These are phyloP conservation scores for Okamejei kenojei DNA, from an alignment of 2,797 vertebrate genomes.

Conservation along the genomic window DNA sequence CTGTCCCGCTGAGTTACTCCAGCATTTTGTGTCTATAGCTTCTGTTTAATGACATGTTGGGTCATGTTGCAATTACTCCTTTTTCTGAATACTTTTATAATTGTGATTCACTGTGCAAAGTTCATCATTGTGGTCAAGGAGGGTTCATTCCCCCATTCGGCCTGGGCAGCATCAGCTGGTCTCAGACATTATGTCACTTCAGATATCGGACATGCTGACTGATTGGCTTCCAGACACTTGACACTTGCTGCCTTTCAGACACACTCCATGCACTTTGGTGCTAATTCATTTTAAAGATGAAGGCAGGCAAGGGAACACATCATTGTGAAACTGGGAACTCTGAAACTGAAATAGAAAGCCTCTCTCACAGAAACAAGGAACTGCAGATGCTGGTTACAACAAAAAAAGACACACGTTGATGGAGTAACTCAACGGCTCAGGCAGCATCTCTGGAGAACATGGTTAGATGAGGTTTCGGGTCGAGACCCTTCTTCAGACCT, in stretches of 20 bases:
- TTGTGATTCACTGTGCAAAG: background rate
- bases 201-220: constrained; percentile 12
- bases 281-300: background rate
- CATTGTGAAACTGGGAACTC: background rate
- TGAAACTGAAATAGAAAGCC: no score
- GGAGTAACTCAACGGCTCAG: no score
- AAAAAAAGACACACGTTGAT: no score
- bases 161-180: background rate
- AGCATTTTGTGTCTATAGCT: no score
- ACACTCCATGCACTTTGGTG: background rate
- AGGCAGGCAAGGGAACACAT: background rate
- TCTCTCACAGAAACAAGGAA: no score
- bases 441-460: no score
- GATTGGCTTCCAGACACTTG: background rate
- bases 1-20: no score
- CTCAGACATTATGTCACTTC: constrained; percentile 26
- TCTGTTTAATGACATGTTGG: background rate
- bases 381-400: no score
- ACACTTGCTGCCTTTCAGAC: background rate
- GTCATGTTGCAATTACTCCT: background rate
- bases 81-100: background rate
- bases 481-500: no score
- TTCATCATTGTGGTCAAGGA: background rate
- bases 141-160: no score
- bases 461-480: no score